Base-by-base conservation (phyloP, 2,888 invertebrate species). In the Dolomedes plantarius region DNA sequence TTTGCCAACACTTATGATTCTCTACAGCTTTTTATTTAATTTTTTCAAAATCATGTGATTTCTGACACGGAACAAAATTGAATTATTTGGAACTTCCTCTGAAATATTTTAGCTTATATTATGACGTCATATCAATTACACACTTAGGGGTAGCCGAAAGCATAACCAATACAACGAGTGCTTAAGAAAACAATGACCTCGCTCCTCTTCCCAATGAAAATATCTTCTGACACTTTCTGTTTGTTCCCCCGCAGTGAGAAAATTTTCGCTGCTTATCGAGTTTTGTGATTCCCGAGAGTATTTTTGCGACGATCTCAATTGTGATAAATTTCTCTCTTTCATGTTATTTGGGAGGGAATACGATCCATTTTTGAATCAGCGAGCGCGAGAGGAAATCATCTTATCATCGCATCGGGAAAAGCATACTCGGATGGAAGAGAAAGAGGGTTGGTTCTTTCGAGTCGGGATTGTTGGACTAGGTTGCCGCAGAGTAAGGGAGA, bases 271-370 rank as follows among this genome's bases (percentile, higher is more conserved):
- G 50, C 32, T 73, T 73, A 73, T 73, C 56, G 73, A 73, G 62
- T 73, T 73, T 69, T 56, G 73, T 29, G 32, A 56, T 73, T 32
- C 73, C 36, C 56, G 46, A 31, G 32, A 73, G 73, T 62, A 56
- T 56, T 73, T 73, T 32, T 62, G 64, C 28, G 31, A 65, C 64
- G 73, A 23, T 73, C 29, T 73, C 29, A 73, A 73, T 73, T 73
- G 73, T 56, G 73, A 73, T 73, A 73, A 73, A 73, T 73, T 73
- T 73, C 62, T 73, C 46, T 56, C 56, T 50, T 50, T 62, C n/a
- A 16, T 62, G 73, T 73, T 50, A 73, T 73, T 73, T 73, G 56
- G 31, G 29, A 50, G 56, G 50, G 50, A 73, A 73, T 73, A 50
- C 50, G 73, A 73, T 73, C 28, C 56, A 72, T 28, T 72, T 72